Percentiles rank a stretch among this genome's conserved stretches.
phyloP scores from a whole-genome alignment of 2,113 vertebrate species.

The Agapornis roseicollis region DNA sequence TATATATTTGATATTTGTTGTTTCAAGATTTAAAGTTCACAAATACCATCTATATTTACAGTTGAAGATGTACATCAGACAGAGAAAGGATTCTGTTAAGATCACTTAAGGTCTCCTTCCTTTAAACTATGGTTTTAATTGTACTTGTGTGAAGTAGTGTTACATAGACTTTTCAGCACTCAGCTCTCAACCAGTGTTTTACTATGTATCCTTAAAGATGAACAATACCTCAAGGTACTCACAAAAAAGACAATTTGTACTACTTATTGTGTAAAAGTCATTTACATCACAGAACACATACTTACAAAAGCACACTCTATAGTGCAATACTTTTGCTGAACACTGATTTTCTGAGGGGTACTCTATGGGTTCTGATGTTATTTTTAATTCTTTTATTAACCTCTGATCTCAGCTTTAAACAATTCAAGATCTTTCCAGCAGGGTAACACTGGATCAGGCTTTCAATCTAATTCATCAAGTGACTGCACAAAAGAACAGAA shows the following conservation, averaged over 20 bases:
- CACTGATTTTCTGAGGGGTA: neutral
- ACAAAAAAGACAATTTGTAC: neutral
- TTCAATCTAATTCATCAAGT: neutral
- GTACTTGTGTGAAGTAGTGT: neutral
- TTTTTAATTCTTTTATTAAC: constrained; percentile 29
- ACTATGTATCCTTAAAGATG: neutral
- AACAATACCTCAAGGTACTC: neutral
- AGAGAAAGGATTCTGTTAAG: neutral
- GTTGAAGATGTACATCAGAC: neutral
- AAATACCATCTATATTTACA: neutral
- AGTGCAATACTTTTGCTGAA: neutral
- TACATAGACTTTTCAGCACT: neutral
- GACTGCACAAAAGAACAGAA: neutral
- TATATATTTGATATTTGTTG: neutral
- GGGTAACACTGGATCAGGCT: neutral
- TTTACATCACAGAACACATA: neutral
- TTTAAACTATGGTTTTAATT: neutral
- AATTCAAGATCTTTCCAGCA: neutral
- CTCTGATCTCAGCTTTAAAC: neutral
- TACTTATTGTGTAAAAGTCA: neutral
- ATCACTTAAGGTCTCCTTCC: neutral
- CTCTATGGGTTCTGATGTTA: neutral
- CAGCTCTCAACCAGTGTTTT: neutral
- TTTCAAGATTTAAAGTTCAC: neutral
- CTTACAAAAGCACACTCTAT: neutral